Conservation (phyloP, 2,888 invertebrate species). For the Athalia circularis region DNA sequence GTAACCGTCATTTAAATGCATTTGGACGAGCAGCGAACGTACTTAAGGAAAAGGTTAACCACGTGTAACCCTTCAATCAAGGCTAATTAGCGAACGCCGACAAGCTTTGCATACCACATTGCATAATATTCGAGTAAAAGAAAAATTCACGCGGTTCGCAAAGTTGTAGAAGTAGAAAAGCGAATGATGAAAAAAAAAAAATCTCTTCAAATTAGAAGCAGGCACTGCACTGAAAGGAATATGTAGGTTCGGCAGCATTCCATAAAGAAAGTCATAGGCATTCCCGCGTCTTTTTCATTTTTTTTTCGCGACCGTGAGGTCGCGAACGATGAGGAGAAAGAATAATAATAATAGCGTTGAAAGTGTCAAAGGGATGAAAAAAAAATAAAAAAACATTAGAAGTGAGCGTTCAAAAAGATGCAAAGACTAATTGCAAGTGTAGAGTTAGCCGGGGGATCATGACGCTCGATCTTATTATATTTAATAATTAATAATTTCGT, state of each 20-base stretch:
- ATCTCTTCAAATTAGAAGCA: background rate
- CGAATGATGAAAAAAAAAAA: background rate
- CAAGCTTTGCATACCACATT: slow-evolving; percentile 12
- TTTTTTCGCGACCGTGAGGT: too few species aligned
- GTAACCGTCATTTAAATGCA: slow-evolving; percentile 25
- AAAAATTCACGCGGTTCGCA: background rate
- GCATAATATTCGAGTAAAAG: background rate
- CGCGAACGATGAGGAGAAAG: too few species aligned
- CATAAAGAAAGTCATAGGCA: too few species aligned
- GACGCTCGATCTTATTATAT: too few species aligned
- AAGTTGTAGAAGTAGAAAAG: background rate
- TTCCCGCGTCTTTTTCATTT: background rate
- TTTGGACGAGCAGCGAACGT: slow-evolving; percentile 2
- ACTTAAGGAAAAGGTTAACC: slow-evolving; percentile 32
- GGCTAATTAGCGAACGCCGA: slow-evolving; percentile 37
- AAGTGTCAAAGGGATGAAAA: too few species aligned
- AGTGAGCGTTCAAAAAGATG: background rate
- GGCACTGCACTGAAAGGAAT: background rate
- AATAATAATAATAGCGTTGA: too few species aligned
- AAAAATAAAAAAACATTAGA: background rate
- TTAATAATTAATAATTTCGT: too few species aligned
- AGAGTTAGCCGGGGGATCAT: background rate
- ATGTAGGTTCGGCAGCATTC: background rate
- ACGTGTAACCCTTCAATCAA: slow-evolving; percentile 43
- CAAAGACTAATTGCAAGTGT: slow-evolving; percentile 22